Base-by-base conservation (phyloP, 2,888 invertebrate genomes). In the Eudasyphora cyanicolor region DNA sequence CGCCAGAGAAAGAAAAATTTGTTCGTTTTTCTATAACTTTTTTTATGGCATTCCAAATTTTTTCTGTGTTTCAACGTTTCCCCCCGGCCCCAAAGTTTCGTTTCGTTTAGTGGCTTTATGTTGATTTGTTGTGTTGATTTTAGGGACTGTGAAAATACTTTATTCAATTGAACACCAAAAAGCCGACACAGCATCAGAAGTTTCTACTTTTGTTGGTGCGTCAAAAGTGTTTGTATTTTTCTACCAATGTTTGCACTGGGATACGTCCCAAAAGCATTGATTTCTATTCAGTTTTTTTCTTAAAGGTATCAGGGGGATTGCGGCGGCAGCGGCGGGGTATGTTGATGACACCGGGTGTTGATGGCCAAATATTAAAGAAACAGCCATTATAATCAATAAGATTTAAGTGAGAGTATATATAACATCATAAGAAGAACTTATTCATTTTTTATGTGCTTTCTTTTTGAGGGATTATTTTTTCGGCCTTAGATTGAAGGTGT, bases 81-180 rank as follows among this genome's bases (percentile, higher is more conserved):
- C n/a, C n/a, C n/a, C n/a, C n/a, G n/a, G n/a, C n/a, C n/a, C n/a
- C n/a, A n/a, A n/a, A n/a, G n/a, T 29, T 7, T 64, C 7, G 17
- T 35, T 17, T 32, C 64, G 19, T 64, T 73, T 42, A 35, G 19
- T 29, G 29, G 54, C 70, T 54, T 60, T 76, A 69, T 78, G 32
- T 60, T 82, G 76, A 73, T 73, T 76, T 71, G 19, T 71, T 71
- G 71, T 71, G 71, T 51, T 51, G 45, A 45, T 71, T 71, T 57
- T 73, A 57, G 49, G 71, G 38, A 54, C 57, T 73, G 71, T 57
- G 54, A 73, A 73, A 73, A 54, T 54, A 71, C 51, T 71, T 71
- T 71, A 51, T 54, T 54, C 70, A 71, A 54, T 71, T 71, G 51
- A 51, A 51, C 21, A 51, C 21, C 21, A 57, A 57, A 24, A 57